Evolutionary conservation across 2,888 invertebrate genomes (phyloP).

Genomic region (Margaritifera margaritifera): DNA sequence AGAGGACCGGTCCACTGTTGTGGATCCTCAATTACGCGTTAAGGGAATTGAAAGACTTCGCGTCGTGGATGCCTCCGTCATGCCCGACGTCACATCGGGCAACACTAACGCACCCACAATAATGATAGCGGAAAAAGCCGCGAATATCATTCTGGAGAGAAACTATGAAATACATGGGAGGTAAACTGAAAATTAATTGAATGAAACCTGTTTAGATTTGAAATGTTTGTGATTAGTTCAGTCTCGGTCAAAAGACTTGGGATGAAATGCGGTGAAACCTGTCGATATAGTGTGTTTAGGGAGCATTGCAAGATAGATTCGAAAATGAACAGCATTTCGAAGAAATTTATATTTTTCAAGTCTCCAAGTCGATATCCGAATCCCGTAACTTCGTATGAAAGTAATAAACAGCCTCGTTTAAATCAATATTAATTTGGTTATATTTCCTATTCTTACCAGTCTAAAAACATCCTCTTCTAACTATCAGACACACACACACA

Average conservation of each 20-base stretch:
- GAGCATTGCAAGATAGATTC: no score
- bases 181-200: no score
- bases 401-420: neutral
- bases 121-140: conserved; percentile 17
- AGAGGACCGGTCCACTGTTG: neutral
- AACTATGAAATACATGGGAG: neutral
- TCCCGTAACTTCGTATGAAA: neutral
- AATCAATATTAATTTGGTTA: neutral
- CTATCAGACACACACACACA: neutral
- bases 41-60: conserved; percentile 2
- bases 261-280: neutral
- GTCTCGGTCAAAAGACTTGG: no score
- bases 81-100: conserved; percentile 9
- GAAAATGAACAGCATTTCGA: neutral
- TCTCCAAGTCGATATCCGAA: neutral
- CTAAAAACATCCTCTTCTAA: no score
- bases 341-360: neutral
- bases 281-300: no score
- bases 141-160: conserved; percentile 4
- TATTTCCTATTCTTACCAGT: neutral
- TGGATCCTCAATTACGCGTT: neutral
- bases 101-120: conserved; percentile 14
- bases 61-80: conserved; percentile 6
- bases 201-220: conserved; percentile 3
- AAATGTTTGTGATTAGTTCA: no score